Evolutionary conservation across 2,888 invertebrate genomes (phyloP), one percentile per base, ranked within the genome.

Genomic region (Apocheima hispidaria): DNA sequence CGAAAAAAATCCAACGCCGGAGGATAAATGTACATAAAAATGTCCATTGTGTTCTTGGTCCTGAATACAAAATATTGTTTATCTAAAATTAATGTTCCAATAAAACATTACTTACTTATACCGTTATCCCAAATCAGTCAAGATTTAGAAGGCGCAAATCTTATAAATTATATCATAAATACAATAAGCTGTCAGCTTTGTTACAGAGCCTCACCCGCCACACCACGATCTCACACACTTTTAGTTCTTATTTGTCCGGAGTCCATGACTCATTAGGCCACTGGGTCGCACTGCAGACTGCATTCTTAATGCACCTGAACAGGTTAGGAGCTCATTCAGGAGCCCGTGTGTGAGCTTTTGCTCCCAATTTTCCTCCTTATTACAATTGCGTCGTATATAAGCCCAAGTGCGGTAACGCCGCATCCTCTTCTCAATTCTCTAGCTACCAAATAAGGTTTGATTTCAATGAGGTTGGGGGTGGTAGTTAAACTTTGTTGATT

Each of bases 221-320:
- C 10, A 41, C 18, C 18, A 12, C 38, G 21, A 2, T 12, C 41
- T 2, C 23, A 1, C 16, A 2, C 18, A 23, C 35, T 33, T 33
- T 35, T 23, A 23, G 35, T 23, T 49, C 18, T 49, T 14, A 35
- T 49, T 28, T 9, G 23, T 12, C 23, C 4, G 36, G 5, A 4
- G 36, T 16, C 7, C 71, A 75, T 86, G 87, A 85, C 75, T 87
- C 87, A 87, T 76, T 82, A 78, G 86, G 84, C 73, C 84, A 87
- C 75, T 86, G 78, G 86, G 86, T 83, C 87, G 84, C 68, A 58
- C 28, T 61, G 74, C 72, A 72, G 60, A 68, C 72, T 75, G 81
- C 82, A 83, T 81, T 82, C 79, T 81, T 69, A 69, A 6, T 50
- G n/a, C 65, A 69, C 58, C 56, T 60, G 69, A 78, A 81, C 84